Conservation (phyloP, 2,888 invertebrate genomes). For the Herminia tarsipennalis region DNA sequence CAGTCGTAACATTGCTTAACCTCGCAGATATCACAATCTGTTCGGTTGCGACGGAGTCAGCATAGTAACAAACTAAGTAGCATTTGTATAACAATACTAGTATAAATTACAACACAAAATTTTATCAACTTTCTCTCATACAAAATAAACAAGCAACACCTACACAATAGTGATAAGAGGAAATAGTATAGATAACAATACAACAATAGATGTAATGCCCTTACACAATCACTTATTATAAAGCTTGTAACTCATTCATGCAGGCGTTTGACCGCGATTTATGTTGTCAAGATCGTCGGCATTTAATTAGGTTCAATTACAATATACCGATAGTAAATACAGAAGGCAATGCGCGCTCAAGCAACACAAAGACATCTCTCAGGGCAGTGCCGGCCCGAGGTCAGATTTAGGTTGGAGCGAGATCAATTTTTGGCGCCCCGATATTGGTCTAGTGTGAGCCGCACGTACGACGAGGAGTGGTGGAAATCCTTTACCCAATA, state of each 20-base stretch:
- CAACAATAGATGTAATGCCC: slow-evolving; percentile 50
- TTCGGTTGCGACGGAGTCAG: too few species aligned
- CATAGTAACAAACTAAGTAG: too few species aligned
- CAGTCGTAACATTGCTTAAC: too few species aligned
- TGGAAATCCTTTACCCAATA: too few species aligned
- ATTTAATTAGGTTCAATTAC: background rate
- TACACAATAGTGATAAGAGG: slow-evolving; percentile 55
- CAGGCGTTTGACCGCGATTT: slow-evolving; percentile 10
- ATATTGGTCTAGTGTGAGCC: too few species aligned
- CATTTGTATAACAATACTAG: background rate
- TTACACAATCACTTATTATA: slow-evolving; percentile 51
- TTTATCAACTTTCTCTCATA: slow-evolving; percentile 47
- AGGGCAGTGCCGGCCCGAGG: too few species aligned
- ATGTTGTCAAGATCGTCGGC: background rate
- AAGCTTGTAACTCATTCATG: slow-evolving; percentile 23
- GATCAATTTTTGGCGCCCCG: too few species aligned
- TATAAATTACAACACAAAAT: slow-evolving; percentile 5
- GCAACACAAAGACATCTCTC: too few species aligned
- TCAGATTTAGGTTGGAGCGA: too few species aligned
- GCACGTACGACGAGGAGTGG: too few species aligned
- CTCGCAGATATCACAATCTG: too few species aligned
- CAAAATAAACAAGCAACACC: slow-evolving; percentile 44
- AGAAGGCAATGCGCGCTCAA: too few species aligned
- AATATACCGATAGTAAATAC: background rate
- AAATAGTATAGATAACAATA: slow-evolving; percentile 59